Conservation (phyloP, 2,113 vertebrate species). For the Grallaria varia region DNA sequence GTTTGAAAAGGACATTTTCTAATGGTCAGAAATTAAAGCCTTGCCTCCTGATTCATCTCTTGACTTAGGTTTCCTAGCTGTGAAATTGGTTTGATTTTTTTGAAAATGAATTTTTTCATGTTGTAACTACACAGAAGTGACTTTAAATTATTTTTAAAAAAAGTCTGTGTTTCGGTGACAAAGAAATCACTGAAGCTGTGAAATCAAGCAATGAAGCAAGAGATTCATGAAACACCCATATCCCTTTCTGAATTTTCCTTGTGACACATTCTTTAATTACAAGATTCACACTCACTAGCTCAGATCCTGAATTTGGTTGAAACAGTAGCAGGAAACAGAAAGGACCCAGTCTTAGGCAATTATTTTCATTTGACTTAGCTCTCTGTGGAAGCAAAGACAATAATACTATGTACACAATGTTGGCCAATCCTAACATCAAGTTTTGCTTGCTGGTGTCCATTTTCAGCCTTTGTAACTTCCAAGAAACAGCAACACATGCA, state of each 20-base stretch:
- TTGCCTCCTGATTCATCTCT: background rate
- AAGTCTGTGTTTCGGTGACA: background rate
- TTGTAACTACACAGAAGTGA: background rate
- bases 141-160: background rate
- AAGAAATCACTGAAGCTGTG: background rate
- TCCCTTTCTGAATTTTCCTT: background rate
- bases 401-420: background rate
- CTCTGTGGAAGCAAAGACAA: background rate
- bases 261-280: background rate
- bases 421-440: background rate
- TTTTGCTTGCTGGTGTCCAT: background rate
- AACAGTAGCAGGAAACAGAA: background rate
- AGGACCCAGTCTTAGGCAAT: background rate
- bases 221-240: background rate
- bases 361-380: background rate
- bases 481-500: background rate
- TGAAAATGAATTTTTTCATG: background rate
- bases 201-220: background rate
- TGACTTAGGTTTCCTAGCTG: background rate
- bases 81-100: background rate
- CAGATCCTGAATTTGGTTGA: background rate
- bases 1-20: background rate
- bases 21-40: background rate
- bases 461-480: background rate
- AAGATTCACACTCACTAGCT: background rate